Evolutionary conservation across 2,797 vertebrate genomes (phyloP).

Genomic region (Oryzias dopingdopingensis): DNA sequence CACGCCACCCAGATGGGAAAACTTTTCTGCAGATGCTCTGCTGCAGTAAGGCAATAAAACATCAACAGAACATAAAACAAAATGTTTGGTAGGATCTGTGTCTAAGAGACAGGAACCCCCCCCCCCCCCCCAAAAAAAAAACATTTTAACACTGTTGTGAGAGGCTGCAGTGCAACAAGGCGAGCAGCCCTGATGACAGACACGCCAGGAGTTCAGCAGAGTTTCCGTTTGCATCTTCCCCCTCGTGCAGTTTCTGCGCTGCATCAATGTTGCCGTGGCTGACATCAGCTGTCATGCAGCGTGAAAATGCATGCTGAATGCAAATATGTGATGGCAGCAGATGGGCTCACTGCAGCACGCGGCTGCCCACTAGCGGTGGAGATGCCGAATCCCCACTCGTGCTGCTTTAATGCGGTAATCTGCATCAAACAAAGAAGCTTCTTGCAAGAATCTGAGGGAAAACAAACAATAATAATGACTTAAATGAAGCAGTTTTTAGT

Average conservation of each 20-base stretch:
- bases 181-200: too few species aligned
- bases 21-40: too few species aligned
- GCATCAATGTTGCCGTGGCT: slow-evolving; percentile 33
- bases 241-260: neutral
- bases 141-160: too few species aligned
- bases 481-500: too few species aligned
- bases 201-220: too few species aligned
- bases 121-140: too few species aligned
- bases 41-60: too few species aligned
- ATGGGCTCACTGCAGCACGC: slow-evolving; percentile 2
- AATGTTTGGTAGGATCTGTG: neutral
- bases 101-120: neutral
- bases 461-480: too few species aligned
- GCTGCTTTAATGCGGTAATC: neutral
- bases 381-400: neutral
- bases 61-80: too few species aligned
- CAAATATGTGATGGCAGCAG: slow-evolving; percentile 10
- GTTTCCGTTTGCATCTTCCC: neutral
- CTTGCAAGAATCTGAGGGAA: too few species aligned
- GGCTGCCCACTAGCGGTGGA: slow-evolving; percentile 45
- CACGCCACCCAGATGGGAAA: too few species aligned
- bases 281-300: slow-evolving; percentile 33
- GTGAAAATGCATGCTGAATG: slow-evolving; percentile 43
- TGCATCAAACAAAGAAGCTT: neutral
- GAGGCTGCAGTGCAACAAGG: too few species aligned